Base-by-base conservation (phyloP, 2,888 invertebrate genomes). In the Chalcosyrphus nemorum region DNA sequence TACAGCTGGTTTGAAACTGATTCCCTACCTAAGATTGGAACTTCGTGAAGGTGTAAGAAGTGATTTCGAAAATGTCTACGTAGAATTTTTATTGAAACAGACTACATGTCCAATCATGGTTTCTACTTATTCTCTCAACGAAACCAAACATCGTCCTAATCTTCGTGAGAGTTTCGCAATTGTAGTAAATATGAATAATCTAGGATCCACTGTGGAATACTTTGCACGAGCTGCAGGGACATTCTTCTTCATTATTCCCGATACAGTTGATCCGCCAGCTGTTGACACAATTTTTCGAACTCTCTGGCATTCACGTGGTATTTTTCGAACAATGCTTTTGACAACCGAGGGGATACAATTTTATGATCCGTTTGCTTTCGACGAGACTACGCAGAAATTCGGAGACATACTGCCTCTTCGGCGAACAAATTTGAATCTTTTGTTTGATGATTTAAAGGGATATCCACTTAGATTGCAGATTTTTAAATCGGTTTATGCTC, bases 391-490 rank as follows among this genome's bases (percentile, higher is more conserved):
- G 5, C 35, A 32, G n/a, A 50, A 24, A 1, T 89, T 85, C 56
- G 90, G 91, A 0, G 86, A 87, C 11, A 74, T 91, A 7, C 63
- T 88, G 6, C 56, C 75, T 2, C 89, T 88, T 29, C 32, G 87
- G 0, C 59, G 85, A 2, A 78, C 86, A 19, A 61, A 87, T 0
- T 35, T 90, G 52, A 80, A 86, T 24, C 78, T 35, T 1, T 61
- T 87, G 2, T 90, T 91, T 65, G 87, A 87, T 11, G 82, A 92
- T 32, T 88, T 92, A 88, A 88, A 88, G 11, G 90, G 90, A 2
- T 92, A 91, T 88, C 91, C 91, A 2, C 5, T 92, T 54, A 88
- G 89, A n/a, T 86, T 91, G 24, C 91, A 92, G 85, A 88, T 91
- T 32, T 92, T 92, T 68, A 87, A 86, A 76, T 91, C 92, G 0